These are phyloP conservation scores for Sylvicola fuscatus DNA, from an alignment of 2,888 invertebrate species.

Conservation along the genomic window DNA sequence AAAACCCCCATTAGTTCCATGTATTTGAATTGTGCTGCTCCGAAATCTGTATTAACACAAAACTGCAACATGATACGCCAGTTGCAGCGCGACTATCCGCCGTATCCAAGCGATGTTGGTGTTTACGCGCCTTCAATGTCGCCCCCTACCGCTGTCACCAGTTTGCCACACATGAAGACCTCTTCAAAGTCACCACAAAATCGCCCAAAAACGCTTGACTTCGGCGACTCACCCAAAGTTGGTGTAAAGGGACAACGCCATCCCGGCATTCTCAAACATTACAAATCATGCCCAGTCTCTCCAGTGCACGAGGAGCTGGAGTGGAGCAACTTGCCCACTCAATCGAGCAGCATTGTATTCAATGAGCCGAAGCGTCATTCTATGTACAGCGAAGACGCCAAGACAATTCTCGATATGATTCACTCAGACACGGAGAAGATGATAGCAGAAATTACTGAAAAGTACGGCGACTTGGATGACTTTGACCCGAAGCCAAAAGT, in stretches of 20 bases:
- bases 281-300: slow-evolving; percentile 62
- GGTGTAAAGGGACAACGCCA: slow-evolving; percentile 11
- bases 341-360: slow-evolving; percentile 2
- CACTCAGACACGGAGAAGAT: slow-evolving; percentile 42
- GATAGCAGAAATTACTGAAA: slow-evolving; percentile 41
- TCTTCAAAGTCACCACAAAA: slow-evolving; percentile 2
- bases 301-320: slow-evolving; percentile 63
- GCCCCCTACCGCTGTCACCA: not conserved
- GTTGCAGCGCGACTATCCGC: slow-evolving; percentile 25
- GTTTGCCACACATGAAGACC: not conserved
- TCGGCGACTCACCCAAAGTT: not conserved
- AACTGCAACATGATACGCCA: slow-evolving; percentile 25
- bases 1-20: slow-evolving; percentile 3
- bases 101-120: slow-evolving; percentile 25
- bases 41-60: slow-evolving; percentile 23
- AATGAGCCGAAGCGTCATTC: slow-evolving; percentile 21
- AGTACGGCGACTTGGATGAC: slow-evolving; percentile 39
- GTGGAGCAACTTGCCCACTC: slow-evolving; percentile 31
- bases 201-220: slow-evolving; percentile 4
- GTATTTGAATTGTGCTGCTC: slow-evolving; percentile 25
- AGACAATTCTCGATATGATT: slow-evolving; percentile 37
- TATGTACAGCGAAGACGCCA: slow-evolving; percentile 28
- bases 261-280: slow-evolving; percentile 37
- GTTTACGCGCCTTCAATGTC: slow-evolving; percentile 7
- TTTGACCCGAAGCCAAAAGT: slow-evolving; percentile 15